These are phyloP conservation scores for Acropora tenuis DNA, from an alignment of 64 coral and sea anemone species.

Conservation along the genomic window DNA sequence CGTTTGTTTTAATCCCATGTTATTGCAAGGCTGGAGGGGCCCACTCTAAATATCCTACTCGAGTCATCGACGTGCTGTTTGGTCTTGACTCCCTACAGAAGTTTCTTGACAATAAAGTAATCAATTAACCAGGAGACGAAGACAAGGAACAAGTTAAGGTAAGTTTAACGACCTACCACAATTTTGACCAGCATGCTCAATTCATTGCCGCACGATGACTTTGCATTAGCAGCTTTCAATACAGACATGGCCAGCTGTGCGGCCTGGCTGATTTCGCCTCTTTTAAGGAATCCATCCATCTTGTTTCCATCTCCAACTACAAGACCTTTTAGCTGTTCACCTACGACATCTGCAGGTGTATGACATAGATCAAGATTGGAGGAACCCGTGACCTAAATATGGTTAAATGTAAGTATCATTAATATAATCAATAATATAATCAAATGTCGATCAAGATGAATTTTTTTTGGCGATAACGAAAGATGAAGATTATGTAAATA, in stretches of 20 bases:
- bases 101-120: too few species aligned
- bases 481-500: background rate
- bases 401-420: background rate
- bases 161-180: background rate
- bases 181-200: background rate
- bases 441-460: background rate
- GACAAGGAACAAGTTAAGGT: background rate
- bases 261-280: conserved; percentile 67
- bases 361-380: conserved; percentile 11
- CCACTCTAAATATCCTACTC: too few species aligned
- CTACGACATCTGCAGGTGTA: conserved; percentile 36
- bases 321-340: conserved; percentile 40
- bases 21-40: too few species aligned
- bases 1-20: too few species aligned
- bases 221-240: conserved; percentile 4
- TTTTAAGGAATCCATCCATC: conserved; percentile 57
- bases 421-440: background rate
- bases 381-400: conserved; percentile 51
- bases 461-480: too few species aligned
- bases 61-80: too few species aligned
- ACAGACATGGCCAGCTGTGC: conserved; percentile 74
- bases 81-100: too few species aligned
- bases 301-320: conserved; percentile 47
- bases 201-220: background rate
- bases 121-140: too few species aligned